A percentile compares a stretch with the other conserved stretches of the same genome.
phyloP scores from a whole-genome alignment of 2,888 invertebrate species.

The Agrotis clavis region DNA sequence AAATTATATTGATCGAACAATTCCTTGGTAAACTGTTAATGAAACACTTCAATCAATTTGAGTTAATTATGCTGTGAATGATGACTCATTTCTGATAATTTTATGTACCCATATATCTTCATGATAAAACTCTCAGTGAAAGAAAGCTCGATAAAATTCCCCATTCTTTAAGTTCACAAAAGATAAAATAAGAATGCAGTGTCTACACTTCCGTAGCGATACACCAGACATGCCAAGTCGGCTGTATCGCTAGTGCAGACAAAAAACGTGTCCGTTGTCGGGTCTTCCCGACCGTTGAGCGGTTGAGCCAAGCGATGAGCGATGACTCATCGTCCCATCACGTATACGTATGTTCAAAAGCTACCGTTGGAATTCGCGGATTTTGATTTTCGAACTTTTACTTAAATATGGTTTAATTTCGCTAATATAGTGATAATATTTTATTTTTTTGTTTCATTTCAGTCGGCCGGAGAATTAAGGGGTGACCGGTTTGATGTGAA shows the following conservation, averaged over 20 bases:
- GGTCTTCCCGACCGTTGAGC: constrained; percentile 34
- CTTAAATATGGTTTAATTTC: no score
- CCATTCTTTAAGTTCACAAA: constrained; percentile 12
- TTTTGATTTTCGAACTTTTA: neutral
- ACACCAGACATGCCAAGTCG: constrained; percentile 29
- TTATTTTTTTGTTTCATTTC: no score
- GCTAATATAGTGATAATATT: no score
- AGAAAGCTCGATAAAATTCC: constrained; percentile 6
- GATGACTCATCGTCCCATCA: constrained; percentile 46
- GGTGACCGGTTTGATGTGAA: neutral
- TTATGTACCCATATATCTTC: neutral
- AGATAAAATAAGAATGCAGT: constrained; percentile 35
- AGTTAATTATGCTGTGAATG: neutral
- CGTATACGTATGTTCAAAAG: neutral
- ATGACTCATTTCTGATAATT: constrained; percentile 1
- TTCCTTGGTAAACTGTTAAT: no score
- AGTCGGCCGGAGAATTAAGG: neutral
- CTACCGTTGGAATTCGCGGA: constrained; percentile 5
- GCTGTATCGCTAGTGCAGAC: constrained; percentile 12
- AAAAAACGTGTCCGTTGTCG: constrained; percentile 37
- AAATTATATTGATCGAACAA: no score
- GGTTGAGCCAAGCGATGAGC: constrained; percentile 5
- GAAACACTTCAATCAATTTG: neutral
- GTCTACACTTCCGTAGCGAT: constrained; percentile 29
- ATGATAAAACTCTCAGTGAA: neutral